Evolutionary conservation across 2,113 vertebrate species (phyloP).

Genomic region (Camelus bactrianus): DNA sequence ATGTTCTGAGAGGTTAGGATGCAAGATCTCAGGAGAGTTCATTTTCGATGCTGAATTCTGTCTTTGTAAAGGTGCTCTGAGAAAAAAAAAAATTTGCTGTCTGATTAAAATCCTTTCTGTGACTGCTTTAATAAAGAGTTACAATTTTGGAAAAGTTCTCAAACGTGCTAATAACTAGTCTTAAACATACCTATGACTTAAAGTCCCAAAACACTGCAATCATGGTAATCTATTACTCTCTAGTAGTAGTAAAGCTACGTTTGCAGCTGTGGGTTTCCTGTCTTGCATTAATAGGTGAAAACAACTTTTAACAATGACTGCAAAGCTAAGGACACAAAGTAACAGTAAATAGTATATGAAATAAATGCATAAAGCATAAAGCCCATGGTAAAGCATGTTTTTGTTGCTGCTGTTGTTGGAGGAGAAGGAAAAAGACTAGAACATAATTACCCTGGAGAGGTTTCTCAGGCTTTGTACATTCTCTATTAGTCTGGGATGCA

Average conservation of each 20-base stretch:
- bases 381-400: not conserved
- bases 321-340: not conserved
- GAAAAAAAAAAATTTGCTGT: not conserved
- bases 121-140: not conserved
- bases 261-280: not conserved
- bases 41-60: not conserved
- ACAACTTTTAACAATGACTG: not conserved
- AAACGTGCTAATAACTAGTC: not conserved
- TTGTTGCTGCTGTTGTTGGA: not conserved
- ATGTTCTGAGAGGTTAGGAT: not conserved
- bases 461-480: not conserved
- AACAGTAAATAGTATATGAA: not conserved
- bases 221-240: not conserved
- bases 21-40: not conserved
- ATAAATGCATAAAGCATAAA: slow-evolving; percentile 1
- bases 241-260: not conserved
- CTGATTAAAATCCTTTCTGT: not conserved
- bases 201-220: not conserved
- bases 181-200: not conserved
- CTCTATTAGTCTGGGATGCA: not conserved
- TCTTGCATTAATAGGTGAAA: not conserved
- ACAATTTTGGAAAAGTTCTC: not conserved
- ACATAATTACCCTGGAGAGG: not conserved
- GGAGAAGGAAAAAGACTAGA: not conserved
- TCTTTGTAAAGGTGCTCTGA: not conserved